These are phyloP conservation scores for Phocides pigmalion DNA, from an alignment of 1,140 invertebrate species.

Conservation along the genomic window DNA sequence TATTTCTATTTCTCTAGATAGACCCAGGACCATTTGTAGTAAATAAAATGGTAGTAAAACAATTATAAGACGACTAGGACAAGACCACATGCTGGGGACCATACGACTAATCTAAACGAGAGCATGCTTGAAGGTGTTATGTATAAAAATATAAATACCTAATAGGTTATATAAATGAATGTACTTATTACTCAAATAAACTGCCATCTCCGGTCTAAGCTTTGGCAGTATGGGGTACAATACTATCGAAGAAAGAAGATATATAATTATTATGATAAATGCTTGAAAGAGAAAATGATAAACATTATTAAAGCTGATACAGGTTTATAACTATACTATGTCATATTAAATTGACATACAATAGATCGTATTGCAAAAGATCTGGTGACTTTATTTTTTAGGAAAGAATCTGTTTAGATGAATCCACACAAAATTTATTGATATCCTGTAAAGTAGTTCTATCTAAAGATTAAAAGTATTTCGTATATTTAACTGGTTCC, in stretches of 20 bases:
- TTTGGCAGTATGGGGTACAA: constrained; percentile 12
- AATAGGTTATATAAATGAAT: constrained; percentile 15
- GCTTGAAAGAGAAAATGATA: background rate
- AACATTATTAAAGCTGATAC: background rate
- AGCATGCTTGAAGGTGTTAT: constrained; percentile 38
- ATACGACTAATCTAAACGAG: constrained; percentile 43
- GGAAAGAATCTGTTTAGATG: background rate
- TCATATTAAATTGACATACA: background rate
- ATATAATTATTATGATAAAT: background rate
- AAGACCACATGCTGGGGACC: constrained; percentile 57
- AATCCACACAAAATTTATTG: background rate
- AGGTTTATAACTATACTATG: background rate
- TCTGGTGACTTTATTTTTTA: background rate
- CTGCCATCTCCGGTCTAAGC: constrained; percentile 17
- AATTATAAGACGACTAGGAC: constrained; percentile 39
- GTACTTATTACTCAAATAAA: constrained; percentile 23
- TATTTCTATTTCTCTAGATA: constrained; percentile 12
- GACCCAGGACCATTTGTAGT: constrained; percentile 66
- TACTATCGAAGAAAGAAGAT: constrained; percentile 15
- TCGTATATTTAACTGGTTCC: too few relatives aligned
- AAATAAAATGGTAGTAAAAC: constrained; percentile 40
- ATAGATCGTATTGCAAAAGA: too few relatives aligned
- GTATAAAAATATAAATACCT: constrained; percentile 22
- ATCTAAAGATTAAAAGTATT: too few relatives aligned
- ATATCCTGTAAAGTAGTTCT: too few relatives aligned